phyloP scores from a whole-genome alignment of 2,113 vertebrate species.

The Hippolais icterina region DNA sequence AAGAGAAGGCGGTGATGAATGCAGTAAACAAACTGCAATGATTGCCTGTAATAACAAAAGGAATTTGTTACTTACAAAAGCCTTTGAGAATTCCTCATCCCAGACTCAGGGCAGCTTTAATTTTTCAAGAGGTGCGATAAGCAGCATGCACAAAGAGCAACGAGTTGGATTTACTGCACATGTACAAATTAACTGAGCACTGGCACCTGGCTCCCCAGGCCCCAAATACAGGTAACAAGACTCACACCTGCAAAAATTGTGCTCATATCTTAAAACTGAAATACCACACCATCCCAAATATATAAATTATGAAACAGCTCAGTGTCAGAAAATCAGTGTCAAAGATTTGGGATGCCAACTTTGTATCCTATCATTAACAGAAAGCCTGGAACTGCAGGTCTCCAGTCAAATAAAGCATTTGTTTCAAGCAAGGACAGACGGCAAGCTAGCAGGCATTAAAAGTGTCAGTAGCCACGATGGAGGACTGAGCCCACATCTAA shows the following conservation, averaged over 20 bases:
- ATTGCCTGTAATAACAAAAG: neutral
- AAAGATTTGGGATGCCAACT: neutral
- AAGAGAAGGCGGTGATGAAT: neutral
- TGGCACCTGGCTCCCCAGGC: neutral
- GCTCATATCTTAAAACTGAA: neutral
- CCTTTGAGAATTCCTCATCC: neutral
- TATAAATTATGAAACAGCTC: neutral
- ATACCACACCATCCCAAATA: neutral
- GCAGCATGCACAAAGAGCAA: neutral
- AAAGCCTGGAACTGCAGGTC: neutral
- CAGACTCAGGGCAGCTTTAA: neutral
- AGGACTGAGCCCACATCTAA: neutral
- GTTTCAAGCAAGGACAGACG: neutral
- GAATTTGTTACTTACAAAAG: neutral
- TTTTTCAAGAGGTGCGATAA: neutral
- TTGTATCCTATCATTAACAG: neutral
- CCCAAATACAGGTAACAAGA: neutral
- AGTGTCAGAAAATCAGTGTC: neutral
- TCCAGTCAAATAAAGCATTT: neutral
- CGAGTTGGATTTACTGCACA: neutral
- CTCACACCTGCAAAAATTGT: neutral
- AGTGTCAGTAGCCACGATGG: neutral
- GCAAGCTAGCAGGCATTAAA: neutral
- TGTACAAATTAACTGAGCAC: accelerated
- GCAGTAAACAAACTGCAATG: neutral